phyloP scores from a whole-genome alignment of 1,140 invertebrate genomes.

The Chrysomallon squamiferum region DNA sequence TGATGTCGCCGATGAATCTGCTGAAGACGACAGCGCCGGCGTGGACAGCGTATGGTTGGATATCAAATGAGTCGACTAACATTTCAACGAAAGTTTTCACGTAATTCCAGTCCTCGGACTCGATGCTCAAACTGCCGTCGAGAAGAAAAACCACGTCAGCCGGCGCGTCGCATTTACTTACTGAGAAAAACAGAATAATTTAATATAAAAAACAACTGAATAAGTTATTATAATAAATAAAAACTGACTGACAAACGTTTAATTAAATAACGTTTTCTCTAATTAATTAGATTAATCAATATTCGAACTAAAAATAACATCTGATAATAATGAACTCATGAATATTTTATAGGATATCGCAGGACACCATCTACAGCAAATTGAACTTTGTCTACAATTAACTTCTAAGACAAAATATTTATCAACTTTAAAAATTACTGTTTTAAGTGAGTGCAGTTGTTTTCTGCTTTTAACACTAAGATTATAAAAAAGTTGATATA shows the following conservation, averaged over 20 bases:
- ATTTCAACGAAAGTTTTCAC: constrained; percentile 43
- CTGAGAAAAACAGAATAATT: constrained; percentile 6
- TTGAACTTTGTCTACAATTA: no score
- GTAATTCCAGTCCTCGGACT: constrained; percentile 41
- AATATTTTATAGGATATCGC: no score
- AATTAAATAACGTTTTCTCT: background rate
- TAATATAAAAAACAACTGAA: no score
- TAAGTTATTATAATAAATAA: background rate
- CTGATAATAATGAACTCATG: no score
- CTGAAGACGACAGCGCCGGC: constrained; percentile 50
- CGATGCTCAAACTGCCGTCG: constrained; percentile 48
- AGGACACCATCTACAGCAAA: no score
- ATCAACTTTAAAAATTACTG: no score
- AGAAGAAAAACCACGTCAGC: constrained; percentile 48
- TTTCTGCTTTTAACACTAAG: no score
- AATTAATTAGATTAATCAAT: background rate
- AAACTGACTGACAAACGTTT: background rate
- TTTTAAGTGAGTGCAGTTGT: no score
- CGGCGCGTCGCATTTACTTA: constrained; percentile 33
- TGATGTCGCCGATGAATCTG: constrained; percentile 39
- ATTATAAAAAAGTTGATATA: background rate
- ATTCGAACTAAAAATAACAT: background rate
- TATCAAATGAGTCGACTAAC: constrained; percentile 41
- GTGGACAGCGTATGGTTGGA: constrained; percentile 40
- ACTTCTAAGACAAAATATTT: no score